These are phyloP conservation scores for Brachionus angularis DNA, from an alignment of 1,140 invertebrate genomes.

Conservation along the genomic window DNA sequence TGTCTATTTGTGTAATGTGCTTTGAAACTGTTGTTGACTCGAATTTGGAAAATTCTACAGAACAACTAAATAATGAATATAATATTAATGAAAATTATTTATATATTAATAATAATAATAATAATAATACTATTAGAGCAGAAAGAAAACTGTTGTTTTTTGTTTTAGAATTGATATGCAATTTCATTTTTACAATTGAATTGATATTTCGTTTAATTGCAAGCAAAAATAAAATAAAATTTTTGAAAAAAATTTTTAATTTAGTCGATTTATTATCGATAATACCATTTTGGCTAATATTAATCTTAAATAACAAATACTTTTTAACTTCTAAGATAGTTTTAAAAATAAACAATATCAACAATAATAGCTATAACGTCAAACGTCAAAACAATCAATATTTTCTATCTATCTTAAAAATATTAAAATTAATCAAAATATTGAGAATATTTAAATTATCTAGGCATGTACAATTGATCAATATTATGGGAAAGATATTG, in stretches of 20 bases:
- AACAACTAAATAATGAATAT: too few relatives aligned
- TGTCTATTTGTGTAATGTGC: constrained; percentile 96
- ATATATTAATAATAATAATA: too few relatives aligned
- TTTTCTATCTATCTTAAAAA: not conserved
- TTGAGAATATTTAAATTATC: constrained; percentile 43
- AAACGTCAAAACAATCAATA: not conserved
- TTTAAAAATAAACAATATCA: too few relatives aligned
- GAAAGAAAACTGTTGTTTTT: constrained; percentile 63
- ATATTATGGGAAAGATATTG: constrained; percentile 44
- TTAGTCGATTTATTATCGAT: constrained; percentile 99
- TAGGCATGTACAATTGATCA: constrained; percentile 41
- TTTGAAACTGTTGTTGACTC: constrained; percentile 62
- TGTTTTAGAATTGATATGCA: constrained; percentile 80
- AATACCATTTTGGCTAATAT: constrained; percentile 87
- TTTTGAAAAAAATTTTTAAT: constrained; percentile 93
- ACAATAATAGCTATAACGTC: too few relatives aligned
- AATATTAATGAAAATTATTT: too few relatives aligned
- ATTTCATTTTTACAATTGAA: constrained; percentile 99
- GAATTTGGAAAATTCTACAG: too few relatives aligned
- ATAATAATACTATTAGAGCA: not conserved
- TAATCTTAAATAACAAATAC: not conserved
- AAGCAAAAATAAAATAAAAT: constrained; percentile 88
- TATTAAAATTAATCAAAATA: constrained; percentile 52
- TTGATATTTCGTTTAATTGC: constrained; percentile 92
- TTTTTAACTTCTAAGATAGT: not conserved